A percentile compares a stretch with the other conserved stretches of the same genome.
phyloP scores from a whole-genome alignment of 1,140 invertebrate genomes.

The Galendromus occidentalis region DNA sequence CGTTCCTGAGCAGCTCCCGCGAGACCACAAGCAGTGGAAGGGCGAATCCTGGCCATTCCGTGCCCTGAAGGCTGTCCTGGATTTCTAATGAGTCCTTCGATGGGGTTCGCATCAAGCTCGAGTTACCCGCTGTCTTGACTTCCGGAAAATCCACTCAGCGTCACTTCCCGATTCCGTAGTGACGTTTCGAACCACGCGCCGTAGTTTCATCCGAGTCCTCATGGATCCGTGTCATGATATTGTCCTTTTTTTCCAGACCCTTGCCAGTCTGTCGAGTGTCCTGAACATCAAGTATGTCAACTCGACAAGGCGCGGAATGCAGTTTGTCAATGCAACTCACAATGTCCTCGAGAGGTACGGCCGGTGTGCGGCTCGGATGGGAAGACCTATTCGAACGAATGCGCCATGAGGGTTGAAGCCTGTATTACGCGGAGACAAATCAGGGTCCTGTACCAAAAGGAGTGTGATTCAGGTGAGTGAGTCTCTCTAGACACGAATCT shows the following conservation, averaged over 20 bases:
- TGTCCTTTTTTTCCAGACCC: slow-evolving; percentile 42
- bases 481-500: no score
- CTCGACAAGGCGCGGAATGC: slow-evolving; percentile 53
- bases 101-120: no score
- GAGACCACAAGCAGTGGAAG: no score
- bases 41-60: no score
- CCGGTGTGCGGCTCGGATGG: slow-evolving; percentile 57
- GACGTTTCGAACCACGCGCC: no score
- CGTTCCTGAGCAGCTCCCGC: no score
- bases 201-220: no score
- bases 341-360: slow-evolving; percentile 52
- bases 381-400: slow-evolving; percentile 68
- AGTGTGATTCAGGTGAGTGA: slow-evolving; percentile 49
- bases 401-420: slow-evolving; percentile 49
- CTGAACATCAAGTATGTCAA: slow-evolving; percentile 58
- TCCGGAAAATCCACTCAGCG: no score
- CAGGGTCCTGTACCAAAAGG: slow-evolving; percentile 52
- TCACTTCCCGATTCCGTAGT: no score
- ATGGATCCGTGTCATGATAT: neutral
- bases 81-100: no score
- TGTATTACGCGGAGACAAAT: slow-evolving; percentile 47
- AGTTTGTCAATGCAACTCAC: slow-evolving; percentile 52
- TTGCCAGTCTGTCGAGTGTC: slow-evolving; percentile 48
- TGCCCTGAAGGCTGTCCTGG: no score
- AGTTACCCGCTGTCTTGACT: no score